phyloP scores from a whole-genome alignment of 2,113 vertebrate genomes.

The Herpetotheres cachinnans region DNA sequence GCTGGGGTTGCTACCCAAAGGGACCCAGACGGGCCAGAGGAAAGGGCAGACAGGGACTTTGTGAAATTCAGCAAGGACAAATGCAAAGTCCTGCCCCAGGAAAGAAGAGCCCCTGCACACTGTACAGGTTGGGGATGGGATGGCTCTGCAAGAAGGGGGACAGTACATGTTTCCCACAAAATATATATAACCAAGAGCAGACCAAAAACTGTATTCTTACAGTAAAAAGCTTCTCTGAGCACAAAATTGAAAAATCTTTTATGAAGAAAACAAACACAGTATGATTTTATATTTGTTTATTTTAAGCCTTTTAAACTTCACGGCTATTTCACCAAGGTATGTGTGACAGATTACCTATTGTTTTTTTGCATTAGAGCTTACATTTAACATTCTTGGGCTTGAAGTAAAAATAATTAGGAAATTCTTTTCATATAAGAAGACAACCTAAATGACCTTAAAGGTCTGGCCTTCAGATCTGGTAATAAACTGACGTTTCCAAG shows the following conservation, averaged over 20 bases:
- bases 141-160: background rate
- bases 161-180: background rate
- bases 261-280: background rate
- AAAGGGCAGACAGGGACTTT: background rate
- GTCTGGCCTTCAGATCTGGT: background rate
- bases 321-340: background rate
- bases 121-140: background rate
- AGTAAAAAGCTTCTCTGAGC: background rate
- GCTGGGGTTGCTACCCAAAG: background rate
- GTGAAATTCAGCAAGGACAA: background rate
- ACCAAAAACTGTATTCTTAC: background rate
- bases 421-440: background rate
- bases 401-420: background rate
- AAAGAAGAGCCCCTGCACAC: background rate
- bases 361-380: background rate
- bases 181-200: background rate
- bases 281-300: background rate
- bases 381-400: background rate
- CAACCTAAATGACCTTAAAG: background rate
- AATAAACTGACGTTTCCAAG: background rate
- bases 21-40: background rate
- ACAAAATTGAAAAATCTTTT: background rate
- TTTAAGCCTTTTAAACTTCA: slow-evolving; percentile 5
- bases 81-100: background rate
- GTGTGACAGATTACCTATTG: background rate